Percentiles rank a stretch among this genome's conserved stretches.
Conservation (phyloP, 2,113 vertebrate species). For the Dromas ardeola region DNA sequence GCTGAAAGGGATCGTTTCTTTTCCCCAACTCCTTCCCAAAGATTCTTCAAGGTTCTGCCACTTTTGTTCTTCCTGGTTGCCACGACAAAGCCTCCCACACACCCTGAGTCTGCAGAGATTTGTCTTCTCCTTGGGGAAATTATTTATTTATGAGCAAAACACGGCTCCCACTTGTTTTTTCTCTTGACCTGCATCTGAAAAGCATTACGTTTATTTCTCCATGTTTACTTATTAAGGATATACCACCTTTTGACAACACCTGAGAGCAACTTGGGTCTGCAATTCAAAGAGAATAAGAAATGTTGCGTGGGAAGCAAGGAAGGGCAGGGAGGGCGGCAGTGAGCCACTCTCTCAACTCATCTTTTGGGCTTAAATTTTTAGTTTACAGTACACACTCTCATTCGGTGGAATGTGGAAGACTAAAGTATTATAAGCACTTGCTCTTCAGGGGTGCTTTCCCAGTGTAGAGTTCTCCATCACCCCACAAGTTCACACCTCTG, state of each 20-base stretch:
- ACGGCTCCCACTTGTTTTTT: background rate
- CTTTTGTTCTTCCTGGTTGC: background rate
- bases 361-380: background rate
- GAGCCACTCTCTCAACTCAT: background rate
- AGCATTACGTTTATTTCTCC: background rate
- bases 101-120: background rate
- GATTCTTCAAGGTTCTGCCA: background rate
- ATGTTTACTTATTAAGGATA: background rate
- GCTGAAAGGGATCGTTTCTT: rapidly evolving
- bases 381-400: background rate
- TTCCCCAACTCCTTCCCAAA: background rate
- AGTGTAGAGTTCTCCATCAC: background rate
- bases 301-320: background rate
- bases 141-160: background rate
- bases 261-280: background rate
- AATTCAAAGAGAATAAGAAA: background rate
- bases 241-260: background rate
- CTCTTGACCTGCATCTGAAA: too few species aligned
- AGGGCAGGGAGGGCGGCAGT: background rate
- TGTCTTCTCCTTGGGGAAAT: background rate
- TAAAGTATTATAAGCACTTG: background rate
- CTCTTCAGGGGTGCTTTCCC: background rate
- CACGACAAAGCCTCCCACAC: background rate
- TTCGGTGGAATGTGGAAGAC: background rate
- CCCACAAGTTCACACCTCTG: background rate